Evolutionary conservation across 1,140 invertebrate species (phyloP), one percentile per base, ranked within the genome.

Genomic region (Drosophila rhopaloa): DNA sequence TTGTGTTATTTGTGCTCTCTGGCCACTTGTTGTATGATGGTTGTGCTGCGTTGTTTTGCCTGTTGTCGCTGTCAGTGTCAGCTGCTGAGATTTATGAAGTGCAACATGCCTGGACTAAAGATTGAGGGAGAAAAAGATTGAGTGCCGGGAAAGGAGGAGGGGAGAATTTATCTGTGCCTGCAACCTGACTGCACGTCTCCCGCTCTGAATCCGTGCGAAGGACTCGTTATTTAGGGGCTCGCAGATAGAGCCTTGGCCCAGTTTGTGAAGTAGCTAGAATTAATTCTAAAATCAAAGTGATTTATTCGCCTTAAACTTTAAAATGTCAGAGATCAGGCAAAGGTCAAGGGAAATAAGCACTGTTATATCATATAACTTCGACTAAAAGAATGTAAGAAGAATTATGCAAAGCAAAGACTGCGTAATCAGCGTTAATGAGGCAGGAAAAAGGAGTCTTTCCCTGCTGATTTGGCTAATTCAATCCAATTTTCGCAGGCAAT

Each of bases 81-180:
- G 82, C 79, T 83, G 83, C 56, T 41, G 79, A 79, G 84, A 86
- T 86, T 86, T 86, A 89, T 86, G 83, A 88, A 86, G 79, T 88
- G 79, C 83, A 82, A 83, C 79, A 88, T 73, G 59, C 46, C 75
- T 61, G 48, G 53, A 76, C 43, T 71, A 50, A 67, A 67, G 53
- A 68, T 68, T 68, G 59, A 74, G 65, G 32, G 81, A 38, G 53
- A 37, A 81, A 70, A 85, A 75, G 67, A 88, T 85, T 72, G 67
- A 74, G 63, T 32, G 61, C n/a, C 43, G 24, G 16, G 16, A 38
- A 19, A 47, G 37, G 9, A 11, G 13, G n/a, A 35, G 14, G 46
- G 70, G 41, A 35, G 56, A 57, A 62, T 56, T 60, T 58, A 73
- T 67, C 53, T 76, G 35, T 57, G 55, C 38, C 32, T 8, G 68